These are phyloP conservation scores for Ctenomys sociabilis DNA, from an alignment of 2,113 vertebrate species.

Conservation along the genomic window DNA sequence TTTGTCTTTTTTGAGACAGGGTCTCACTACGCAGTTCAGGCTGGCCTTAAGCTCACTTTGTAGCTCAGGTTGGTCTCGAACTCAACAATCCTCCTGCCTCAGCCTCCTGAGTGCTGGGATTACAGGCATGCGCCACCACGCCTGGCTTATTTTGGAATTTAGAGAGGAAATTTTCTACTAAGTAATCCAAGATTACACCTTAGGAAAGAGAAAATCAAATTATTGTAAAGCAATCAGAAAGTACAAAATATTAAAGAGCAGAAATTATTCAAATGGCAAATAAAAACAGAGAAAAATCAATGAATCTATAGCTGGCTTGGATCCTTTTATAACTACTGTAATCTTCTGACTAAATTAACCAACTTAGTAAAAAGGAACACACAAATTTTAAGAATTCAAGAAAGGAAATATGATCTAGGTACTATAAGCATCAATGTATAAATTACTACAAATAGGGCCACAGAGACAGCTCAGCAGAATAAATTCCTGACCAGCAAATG, in stretches of 20 bases:
- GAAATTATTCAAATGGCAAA: background rate
- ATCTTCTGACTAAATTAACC: background rate
- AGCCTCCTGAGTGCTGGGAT: no score
- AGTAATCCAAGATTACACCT: background rate
- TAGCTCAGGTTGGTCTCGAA: no score
- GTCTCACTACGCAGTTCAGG: no score
- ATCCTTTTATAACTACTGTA: background rate
- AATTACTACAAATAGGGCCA: background rate
- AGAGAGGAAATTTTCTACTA: slow-evolving; percentile 21
- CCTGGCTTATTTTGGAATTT: no score
- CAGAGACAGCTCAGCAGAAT: no score
- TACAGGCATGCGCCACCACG: no score
- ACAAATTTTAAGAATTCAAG: background rate
- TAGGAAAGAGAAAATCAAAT: slow-evolving; percentile 23
- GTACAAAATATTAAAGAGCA: slow-evolving; percentile 37
- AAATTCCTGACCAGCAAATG: no score
- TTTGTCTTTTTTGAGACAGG: no score
- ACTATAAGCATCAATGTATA: background rate
- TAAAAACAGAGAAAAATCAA: background rate
- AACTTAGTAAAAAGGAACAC: background rate
- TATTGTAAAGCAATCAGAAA: background rate
- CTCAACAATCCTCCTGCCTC: no score
- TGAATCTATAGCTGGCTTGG: background rate
- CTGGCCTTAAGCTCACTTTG: no score
- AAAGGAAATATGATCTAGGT: background rate